phyloP scores from a whole-genome alignment of 2,888 invertebrate species.

The Drosophila borealis region DNA sequence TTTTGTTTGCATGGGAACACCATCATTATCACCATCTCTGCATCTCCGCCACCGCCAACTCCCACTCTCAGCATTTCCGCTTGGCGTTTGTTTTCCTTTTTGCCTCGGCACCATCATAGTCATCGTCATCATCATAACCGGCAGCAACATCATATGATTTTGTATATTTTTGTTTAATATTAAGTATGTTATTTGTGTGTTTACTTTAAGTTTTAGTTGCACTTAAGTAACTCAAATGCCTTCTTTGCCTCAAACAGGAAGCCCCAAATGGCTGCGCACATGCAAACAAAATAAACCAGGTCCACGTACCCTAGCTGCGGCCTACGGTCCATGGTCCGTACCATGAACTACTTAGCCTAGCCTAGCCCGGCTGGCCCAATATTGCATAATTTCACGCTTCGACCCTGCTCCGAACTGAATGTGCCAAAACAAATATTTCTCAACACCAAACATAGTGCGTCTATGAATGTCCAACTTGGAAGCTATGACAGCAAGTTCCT shows the following conservation, averaged over 20 bases:
- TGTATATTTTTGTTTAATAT: conserved; percentile 80
- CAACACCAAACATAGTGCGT: conserved; percentile 69
- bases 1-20: conserved; percentile 67
- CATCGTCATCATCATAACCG: neutral
- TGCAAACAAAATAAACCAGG: conserved; percentile 77
- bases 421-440: conserved; percentile 77
- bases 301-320: conserved; percentile 40
- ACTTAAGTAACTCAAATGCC: conserved; percentile 78
- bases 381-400: conserved; percentile 76
- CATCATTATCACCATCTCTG: conserved; percentile 10
- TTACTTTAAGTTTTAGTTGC: conserved; percentile 80
- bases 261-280: conserved; percentile 66
- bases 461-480: conserved; percentile 68
- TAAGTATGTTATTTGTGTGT: conserved; percentile 81
- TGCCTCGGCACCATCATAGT: conserved; percentile 18
- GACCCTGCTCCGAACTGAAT: conserved; percentile 14
- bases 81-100: conserved; percentile 56
- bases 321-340: conserved; percentile 12
- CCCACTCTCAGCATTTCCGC: conserved; percentile 51
- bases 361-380: conserved; percentile 24
- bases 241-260: conserved; percentile 61
- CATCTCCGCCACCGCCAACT: conserved; percentile 1
- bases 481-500: conserved; percentile 52
- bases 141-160: conserved; percentile 43
- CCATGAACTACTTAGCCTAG: conserved; percentile 9